phyloP scores from a whole-genome alignment of 2,888 invertebrate genomes.

The Apodemia zela region DNA sequence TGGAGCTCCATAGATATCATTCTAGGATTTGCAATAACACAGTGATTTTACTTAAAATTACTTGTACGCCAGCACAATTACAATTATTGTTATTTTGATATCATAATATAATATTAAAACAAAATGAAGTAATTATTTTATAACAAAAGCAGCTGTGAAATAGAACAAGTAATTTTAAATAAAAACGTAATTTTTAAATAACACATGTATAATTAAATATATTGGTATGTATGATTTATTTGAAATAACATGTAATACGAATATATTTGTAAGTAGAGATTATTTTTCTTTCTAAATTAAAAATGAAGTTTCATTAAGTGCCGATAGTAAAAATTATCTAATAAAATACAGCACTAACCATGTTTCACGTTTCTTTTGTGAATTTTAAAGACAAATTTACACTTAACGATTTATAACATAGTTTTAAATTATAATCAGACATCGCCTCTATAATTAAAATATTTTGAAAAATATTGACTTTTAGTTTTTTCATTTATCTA shows the following conservation, averaged over 20 bases:
- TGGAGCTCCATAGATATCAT: too few species aligned
- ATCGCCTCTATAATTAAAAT: not conserved
- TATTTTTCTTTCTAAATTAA: too few species aligned
- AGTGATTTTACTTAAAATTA: too few species aligned
- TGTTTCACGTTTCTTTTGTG: not conserved
- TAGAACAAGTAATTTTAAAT: not conserved
- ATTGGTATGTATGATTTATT: not conserved
- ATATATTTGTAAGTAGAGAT: not conserved
- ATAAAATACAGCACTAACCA: slow-evolving; percentile 5
- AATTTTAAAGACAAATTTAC: not conserved
- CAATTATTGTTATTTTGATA: too few species aligned
- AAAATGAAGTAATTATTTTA: too few species aligned
- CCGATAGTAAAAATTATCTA: not conserved
- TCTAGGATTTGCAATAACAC: too few species aligned
- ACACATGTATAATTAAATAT: too few species aligned
- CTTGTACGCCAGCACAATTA: too few species aligned
- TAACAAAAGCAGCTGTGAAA: not conserved
- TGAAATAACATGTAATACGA: not conserved
- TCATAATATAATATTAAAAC: too few species aligned
- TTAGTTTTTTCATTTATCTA: slow-evolving; percentile 16
- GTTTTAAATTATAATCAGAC: too few species aligned
- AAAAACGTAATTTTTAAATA: not conserved
- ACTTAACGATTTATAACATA: too few species aligned
- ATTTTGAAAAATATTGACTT: slow-evolving; percentile 18
- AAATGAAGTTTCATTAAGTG: not conserved